phyloP scores from a whole-genome alignment of 2,888 invertebrate species.

The Pyrrhia umbra region DNA sequence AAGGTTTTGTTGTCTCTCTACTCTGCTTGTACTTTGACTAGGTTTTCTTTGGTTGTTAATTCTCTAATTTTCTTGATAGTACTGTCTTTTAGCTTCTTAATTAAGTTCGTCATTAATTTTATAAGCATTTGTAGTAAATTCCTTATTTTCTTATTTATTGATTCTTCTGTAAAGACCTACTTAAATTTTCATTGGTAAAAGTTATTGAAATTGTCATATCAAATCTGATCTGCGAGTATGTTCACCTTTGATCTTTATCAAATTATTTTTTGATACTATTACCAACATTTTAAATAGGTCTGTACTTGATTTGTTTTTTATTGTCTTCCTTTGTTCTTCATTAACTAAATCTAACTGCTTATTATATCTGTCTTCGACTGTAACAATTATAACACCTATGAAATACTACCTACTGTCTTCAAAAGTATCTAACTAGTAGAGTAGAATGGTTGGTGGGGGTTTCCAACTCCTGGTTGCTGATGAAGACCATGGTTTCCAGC shows the following conservation, averaged over 20 bases:
- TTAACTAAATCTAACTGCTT: background rate
- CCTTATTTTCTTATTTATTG: background rate
- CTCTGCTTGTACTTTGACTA: background rate
- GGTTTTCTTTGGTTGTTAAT: slow-evolving; percentile 11
- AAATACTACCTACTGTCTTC: slow-evolving; percentile 9
- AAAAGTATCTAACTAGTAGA: slow-evolving; percentile 38
- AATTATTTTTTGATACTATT: background rate
- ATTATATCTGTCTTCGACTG: background rate
- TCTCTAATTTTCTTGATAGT: background rate
- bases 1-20: too few species aligned
- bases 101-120: background rate
- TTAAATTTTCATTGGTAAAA: background rate
- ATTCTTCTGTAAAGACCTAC: slow-evolving; percentile 7
- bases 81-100: background rate
- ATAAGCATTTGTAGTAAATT: background rate
- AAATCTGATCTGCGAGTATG: too few species aligned
- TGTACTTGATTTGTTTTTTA: background rate
- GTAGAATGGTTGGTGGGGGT: slow-evolving; percentile 62
- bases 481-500: slow-evolving; percentile 83
- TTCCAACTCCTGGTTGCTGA: slow-evolving; percentile 71
- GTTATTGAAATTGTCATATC: too few species aligned
- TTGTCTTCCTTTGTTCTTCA: background rate
- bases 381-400: slow-evolving; percentile 11
- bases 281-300: slow-evolving; percentile 2
- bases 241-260: too few species aligned